These are phyloP conservation scores for Ernsta delagoae DNA, from an alignment of 2,888 invertebrate genomes.

Conservation along the genomic window DNA sequence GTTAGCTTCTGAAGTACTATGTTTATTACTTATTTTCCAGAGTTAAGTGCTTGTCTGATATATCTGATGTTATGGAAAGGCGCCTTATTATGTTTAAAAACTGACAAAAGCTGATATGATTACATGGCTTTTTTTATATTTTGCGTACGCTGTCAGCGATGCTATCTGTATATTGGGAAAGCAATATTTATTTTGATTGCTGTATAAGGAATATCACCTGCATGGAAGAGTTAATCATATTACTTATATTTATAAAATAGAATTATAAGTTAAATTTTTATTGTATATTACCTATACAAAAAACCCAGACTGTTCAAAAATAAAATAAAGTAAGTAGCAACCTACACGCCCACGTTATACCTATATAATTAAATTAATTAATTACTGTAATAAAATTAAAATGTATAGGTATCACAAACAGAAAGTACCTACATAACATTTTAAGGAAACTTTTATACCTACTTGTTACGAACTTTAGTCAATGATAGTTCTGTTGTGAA, in stretches of 20 bases:
- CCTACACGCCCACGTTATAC: too few species aligned
- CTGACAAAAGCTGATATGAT: constrained; percentile 7
- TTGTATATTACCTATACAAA: too few species aligned
- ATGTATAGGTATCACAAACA: too few species aligned
- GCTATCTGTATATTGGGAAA: not conserved
- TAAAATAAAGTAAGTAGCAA: too few species aligned
- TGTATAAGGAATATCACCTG: too few species aligned
- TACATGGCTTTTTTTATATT: constrained; percentile 15
- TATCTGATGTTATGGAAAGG: constrained; percentile 12
- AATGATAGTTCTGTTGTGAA: constrained; percentile 17
- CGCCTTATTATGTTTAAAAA: constrained; percentile 5
- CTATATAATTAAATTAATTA: too few species aligned
- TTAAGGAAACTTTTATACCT: not conserved
- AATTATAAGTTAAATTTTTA: too few species aligned
- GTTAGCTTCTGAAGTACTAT: constrained; percentile 11
- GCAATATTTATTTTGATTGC: not conserved
- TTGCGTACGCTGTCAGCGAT: not conserved
- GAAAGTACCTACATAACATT: not conserved
- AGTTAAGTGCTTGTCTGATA: constrained; percentile 18
- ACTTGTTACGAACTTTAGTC: not conserved
- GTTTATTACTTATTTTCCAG: constrained; percentile 12
- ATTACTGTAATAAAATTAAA: too few species aligned
- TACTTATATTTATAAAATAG: too few species aligned
- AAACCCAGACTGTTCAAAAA: too few species aligned
- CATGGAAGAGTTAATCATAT: too few species aligned